phyloP scores from a whole-genome alignment of 2,797 vertebrate genomes.

The Typhlichthys subterraneus region DNA sequence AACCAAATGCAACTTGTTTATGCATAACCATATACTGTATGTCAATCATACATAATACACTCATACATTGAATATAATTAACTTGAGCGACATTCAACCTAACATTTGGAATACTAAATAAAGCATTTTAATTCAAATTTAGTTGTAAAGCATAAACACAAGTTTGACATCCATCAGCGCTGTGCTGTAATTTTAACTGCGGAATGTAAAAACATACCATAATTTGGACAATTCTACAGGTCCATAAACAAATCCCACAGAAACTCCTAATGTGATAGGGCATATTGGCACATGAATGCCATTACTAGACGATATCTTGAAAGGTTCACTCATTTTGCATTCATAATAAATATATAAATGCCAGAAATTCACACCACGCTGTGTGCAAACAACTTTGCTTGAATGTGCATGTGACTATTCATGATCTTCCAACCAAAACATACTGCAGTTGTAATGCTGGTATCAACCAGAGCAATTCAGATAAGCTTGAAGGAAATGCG shows the following conservation, averaged over 20 bases:
- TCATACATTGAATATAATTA: conserved; percentile 59
- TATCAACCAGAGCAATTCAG: conserved; percentile 7
- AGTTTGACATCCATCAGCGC: conserved; percentile 45
- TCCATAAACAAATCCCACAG: conserved; percentile 32
- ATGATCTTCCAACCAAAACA: too few species aligned
- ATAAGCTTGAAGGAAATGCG: conserved; percentile 36
- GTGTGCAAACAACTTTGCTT: too few species aligned
- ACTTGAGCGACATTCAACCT: conserved; percentile 68
- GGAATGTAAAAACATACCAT: conserved; percentile 58
- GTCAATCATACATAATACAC: conserved; percentile 59
- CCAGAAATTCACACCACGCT: too few species aligned
- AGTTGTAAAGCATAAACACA: conserved; percentile 41
- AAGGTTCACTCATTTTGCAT: too few species aligned
- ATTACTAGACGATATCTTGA: conserved; percentile 27
- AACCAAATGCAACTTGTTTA: conserved; percentile 61
- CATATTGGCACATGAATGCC: conserved; percentile 61
- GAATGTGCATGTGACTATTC: too few species aligned
- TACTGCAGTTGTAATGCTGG: too few species aligned
- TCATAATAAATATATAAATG: too few species aligned
- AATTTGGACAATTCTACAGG: conserved; percentile 34
- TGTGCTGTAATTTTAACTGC: conserved; percentile 38
- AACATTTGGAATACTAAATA: conserved; percentile 60
- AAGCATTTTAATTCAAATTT: conserved; percentile 61
- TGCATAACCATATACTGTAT: conserved; percentile 56
- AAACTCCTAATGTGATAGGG: conserved; percentile 50